Percentiles rank a stretch among this genome's conserved stretches.
phyloP scores from a whole-genome alignment of 2,888 invertebrate species.

The Idaea aversata region DNA sequence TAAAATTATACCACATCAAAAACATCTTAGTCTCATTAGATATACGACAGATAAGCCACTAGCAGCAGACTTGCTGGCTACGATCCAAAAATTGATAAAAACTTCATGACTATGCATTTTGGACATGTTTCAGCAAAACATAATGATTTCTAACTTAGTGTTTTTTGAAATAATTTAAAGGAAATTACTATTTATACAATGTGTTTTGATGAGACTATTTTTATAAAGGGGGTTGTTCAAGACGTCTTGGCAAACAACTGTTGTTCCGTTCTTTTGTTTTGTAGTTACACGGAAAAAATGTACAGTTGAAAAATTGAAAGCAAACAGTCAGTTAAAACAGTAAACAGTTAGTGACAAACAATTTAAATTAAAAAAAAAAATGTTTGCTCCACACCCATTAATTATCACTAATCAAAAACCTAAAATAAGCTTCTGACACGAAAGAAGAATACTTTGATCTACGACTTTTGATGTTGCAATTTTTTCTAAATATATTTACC shows the following conservation, averaged over 20 bases:
- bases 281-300: too few species aligned
- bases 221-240: background rate
- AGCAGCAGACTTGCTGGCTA: background rate
- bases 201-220: background rate
- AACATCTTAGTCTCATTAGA: background rate
- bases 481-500: too few species aligned
- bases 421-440: too few species aligned
- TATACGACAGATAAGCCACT: background rate
- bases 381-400: too few species aligned
- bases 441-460: too few species aligned
- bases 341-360: too few species aligned
- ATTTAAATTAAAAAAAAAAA: too few species aligned
- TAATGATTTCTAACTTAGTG: background rate
- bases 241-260: background rate
- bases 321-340: too few species aligned
- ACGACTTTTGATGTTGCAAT: too few species aligned
- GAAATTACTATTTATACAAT: background rate
- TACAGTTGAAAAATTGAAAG: too few species aligned
- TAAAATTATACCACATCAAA: background rate
- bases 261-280: too few species aligned
- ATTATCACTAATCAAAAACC: too few species aligned
- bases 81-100: background rate
- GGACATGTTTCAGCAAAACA: background rate
- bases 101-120: background rate
- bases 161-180: background rate